phyloP scores from a whole-genome alignment of 2,888 invertebrate species.

The Stenodera caucasica region DNA sequence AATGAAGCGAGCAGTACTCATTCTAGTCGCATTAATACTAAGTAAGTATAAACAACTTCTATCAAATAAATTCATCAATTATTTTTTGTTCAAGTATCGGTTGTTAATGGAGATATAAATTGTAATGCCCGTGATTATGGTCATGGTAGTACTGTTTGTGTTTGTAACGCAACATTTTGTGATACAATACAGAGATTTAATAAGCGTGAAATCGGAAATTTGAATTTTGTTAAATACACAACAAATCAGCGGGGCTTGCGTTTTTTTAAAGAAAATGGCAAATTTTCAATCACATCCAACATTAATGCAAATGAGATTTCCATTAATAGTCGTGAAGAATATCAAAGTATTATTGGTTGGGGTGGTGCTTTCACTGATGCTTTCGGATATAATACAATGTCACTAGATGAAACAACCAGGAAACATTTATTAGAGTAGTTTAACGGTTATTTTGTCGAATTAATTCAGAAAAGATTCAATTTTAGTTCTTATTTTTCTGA shows the following conservation, averaged over 20 bases:
- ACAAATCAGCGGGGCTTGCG: slow-evolving; percentile 64
- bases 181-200: slow-evolving; percentile 64
- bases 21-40: too few species aligned
- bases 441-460: background rate
- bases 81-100: too few species aligned
- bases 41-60: too few species aligned
- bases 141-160: slow-evolving; percentile 61
- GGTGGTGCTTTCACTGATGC: slow-evolving; percentile 39
- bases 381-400: slow-evolving; percentile 70
- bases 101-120: background rate
- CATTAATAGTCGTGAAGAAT: slow-evolving; percentile 40
- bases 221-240: slow-evolving; percentile 58
- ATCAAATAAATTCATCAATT: too few species aligned
- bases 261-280: slow-evolving; percentile 38
- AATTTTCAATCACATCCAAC: slow-evolving; percentile 32
- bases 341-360: slow-evolving; percentile 19
- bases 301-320: slow-evolving; percentile 3
- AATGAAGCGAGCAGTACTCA: too few species aligned
- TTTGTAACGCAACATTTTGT: slow-evolving; percentile 72
- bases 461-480: background rate
- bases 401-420: slow-evolving; percentile 60
- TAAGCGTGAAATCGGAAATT: slow-evolving; percentile 36
- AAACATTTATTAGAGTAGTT: slow-evolving; percentile 57
- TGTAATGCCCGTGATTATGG: slow-evolving; percentile 20
- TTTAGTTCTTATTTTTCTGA: slow-evolving; percentile 64